Base-by-base conservation (phyloP, 2,113 vertebrate species). In the Pterocles burchelli region DNA sequence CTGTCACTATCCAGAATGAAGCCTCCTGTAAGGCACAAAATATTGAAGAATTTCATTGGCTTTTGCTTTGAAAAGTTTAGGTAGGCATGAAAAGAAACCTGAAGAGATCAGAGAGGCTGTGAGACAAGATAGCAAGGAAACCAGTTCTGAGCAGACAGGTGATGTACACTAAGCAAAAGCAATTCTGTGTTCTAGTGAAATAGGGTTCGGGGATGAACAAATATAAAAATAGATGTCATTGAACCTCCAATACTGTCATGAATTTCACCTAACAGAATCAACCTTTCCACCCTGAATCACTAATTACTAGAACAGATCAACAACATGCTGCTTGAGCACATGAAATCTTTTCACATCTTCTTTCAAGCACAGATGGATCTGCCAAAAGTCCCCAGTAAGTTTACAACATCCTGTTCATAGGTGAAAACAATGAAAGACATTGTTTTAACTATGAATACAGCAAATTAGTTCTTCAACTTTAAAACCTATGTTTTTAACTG, bases 301-400 rank as follows among this genome's bases (percentile, higher is more conserved):
- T 96, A 54, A 36, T 91, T 87, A 82, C 88, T 88, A 90, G 93
- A 93, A 79, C 57, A 79, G 71, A 93, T 17, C 28, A 97, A 81
- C 83, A 90, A 31, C 70, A 88, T 49, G 13, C 58, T 95, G 51
- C 58, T 76, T 80, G 78, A 94, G 26, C 83, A 85, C 80, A 86
- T 52, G n/a, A 81, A 82, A 88, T 80, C 17, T 81, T 96, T 66
- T 55, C 65, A 46, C 9, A 22, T 55, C 13, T 41, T 63, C 22
- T 29, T 92, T 89, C 77, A 89, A 93, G 48, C 51, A 82, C 65
- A 90, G 54, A 41, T 20, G 29, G 43, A 74, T 72, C 36, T 80
- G 61, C 73, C 61, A 75, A 85, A 96, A 94, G 81, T 70, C 15
- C 49, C 24, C 25, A 28, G 26, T 84, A 57, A 34, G 29, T 73